phyloP scores from a whole-genome alignment of 2,113 vertebrate genomes.

The Cnemophilus loriae region DNA sequence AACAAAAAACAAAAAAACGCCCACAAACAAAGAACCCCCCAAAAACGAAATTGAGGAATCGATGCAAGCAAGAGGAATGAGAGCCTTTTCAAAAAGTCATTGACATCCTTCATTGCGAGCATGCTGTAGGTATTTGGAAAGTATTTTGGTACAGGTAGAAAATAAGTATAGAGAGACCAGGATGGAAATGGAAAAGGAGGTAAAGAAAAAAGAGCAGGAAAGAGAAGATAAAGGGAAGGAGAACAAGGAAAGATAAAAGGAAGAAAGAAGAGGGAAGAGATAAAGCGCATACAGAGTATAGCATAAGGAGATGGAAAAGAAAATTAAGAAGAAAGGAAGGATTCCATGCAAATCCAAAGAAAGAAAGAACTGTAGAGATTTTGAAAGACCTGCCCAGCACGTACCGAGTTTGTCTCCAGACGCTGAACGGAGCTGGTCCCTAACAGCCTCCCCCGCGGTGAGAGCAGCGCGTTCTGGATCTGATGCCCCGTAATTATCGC shows the following conservation, averaged over 20 bases:
- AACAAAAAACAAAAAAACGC: no score
- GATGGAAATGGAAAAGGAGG: background rate
- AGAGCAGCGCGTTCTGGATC: background rate
- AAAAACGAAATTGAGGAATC: no score
- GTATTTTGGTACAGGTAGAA: no score
- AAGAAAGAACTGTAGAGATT: background rate
- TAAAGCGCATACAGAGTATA: no score
- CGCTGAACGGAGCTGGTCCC: no score
- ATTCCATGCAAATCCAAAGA: background rate
- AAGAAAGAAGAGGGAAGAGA: background rate
- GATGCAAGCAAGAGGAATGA: background rate
- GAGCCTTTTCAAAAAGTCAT: background rate
- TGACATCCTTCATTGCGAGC: background rate
- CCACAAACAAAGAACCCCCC: no score
- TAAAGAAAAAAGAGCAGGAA: background rate
- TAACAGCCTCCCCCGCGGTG: accelerated
- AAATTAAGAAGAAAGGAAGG: background rate
- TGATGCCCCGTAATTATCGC: background rate
- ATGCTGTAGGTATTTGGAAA: no score
- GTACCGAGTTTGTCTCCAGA: background rate
- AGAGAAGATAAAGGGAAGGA: background rate
- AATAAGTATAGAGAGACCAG: background rate
- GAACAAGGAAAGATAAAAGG: background rate
- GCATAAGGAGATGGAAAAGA: background rate
- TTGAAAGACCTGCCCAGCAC: no score